Percentiles rank a stretch among this genome's conserved stretches.
phyloP scores from a whole-genome alignment of 1,140 invertebrate genomes.

The Eufriesea mexicana region DNA sequence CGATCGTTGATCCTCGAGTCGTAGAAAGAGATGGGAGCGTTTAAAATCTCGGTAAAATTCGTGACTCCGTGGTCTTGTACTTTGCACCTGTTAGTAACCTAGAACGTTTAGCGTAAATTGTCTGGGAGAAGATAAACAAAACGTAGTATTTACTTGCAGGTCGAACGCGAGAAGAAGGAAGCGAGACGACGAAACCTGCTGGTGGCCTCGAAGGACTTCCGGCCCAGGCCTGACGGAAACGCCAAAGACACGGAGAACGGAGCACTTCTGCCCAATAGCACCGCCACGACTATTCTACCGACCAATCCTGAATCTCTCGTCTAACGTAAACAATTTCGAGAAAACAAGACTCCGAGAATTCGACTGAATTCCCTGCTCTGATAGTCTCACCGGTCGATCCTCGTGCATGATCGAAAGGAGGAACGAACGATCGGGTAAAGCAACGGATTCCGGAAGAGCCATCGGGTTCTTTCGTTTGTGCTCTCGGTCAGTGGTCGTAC shows the following conservation, averaged over 20 bases:
- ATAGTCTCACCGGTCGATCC: background rate
- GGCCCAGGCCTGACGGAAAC: slow-evolving; percentile 66
- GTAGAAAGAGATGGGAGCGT: too few relatives aligned
- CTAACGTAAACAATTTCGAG: slow-evolving; percentile 5
- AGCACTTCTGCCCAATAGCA: slow-evolving; percentile 69
- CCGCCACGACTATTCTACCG: slow-evolving; percentile 70
- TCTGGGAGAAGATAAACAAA: too few relatives aligned
- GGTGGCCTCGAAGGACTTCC: slow-evolving; percentile 67
- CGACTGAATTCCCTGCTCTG: background rate
- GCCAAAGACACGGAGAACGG: slow-evolving; percentile 77
- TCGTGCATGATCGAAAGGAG: background rate
- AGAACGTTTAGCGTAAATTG: too few relatives aligned
- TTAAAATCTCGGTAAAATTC: too few relatives aligned
- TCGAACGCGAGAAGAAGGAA: slow-evolving; percentile 80
- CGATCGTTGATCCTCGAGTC: too few relatives aligned
- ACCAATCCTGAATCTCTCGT: slow-evolving; percentile 72
- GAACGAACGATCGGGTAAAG: background rate
- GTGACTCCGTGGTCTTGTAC: too few relatives aligned
- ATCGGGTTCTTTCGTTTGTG: background rate
- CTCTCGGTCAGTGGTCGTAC: slow-evolving; percentile 14
- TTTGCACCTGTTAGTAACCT: too few relatives aligned
- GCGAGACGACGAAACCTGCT: slow-evolving; percentile 76
- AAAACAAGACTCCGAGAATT: background rate
- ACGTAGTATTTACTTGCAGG: slow-evolving; percentile 71
- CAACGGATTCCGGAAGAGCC: background rate